phyloP scores from a whole-genome alignment of 2,113 vertebrate genomes.

The Cavia aperea region DNA sequence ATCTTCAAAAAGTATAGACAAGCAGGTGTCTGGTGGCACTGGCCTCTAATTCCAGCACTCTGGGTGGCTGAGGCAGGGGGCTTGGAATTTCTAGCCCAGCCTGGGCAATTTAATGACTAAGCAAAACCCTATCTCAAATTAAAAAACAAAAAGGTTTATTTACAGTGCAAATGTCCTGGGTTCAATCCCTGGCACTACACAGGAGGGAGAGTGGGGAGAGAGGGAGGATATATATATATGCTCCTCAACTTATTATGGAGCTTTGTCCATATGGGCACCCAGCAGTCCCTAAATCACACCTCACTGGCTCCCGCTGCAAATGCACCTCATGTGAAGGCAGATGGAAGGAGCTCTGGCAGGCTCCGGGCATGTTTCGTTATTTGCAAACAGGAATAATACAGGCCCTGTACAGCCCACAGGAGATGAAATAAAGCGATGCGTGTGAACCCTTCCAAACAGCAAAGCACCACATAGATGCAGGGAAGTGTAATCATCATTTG shows the following conservation, averaged over 20 bases:
- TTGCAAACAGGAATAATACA: slow-evolving; percentile 10
- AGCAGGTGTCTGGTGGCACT: neutral
- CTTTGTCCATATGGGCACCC: neutral
- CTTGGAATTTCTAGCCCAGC: neutral
- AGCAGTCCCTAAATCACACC: neutral
- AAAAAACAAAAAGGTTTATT: too few relatives aligned
- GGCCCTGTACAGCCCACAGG: neutral
- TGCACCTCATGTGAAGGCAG: neutral
- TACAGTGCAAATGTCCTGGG: neutral
- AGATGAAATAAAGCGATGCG: neutral
- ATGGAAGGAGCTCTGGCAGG: neutral
- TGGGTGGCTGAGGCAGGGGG: neutral
- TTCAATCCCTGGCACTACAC: neutral
- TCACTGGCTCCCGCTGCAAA: neutral
- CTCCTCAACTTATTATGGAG: neutral
- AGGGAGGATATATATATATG: neutral
- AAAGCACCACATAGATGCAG: neutral
- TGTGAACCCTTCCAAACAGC: neutral
- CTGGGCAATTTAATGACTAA: neutral
- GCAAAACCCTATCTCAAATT: neutral
- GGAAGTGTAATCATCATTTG: neutral
- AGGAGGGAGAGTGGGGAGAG: too few relatives aligned
- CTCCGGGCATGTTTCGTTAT: neutral
- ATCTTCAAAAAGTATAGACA: neutral
- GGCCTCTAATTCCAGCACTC: neutral